Percentiles rank a stretch among this genome's conserved stretches.
Conservation (phyloP, 2,113 vertebrate species). For the Aspiorhynchus laticeps region DNA sequence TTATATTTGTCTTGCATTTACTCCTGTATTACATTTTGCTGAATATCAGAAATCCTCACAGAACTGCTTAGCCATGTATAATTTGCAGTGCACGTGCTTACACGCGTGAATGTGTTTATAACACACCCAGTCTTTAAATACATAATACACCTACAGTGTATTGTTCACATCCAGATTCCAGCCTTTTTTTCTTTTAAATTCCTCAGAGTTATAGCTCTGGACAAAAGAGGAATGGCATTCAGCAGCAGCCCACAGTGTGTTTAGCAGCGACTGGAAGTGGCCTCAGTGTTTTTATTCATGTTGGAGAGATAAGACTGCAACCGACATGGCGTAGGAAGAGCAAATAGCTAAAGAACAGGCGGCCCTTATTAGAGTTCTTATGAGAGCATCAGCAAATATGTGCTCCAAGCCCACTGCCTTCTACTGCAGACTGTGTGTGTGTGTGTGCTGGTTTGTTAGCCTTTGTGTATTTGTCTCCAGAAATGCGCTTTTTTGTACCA, state of each 20-base stretch:
- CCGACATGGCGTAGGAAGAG: constrained; percentile 71
- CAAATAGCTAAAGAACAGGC: constrained; percentile 71
- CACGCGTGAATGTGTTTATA: constrained; percentile 40
- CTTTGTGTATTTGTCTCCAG: constrained; percentile 38
- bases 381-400: constrained; percentile 76
- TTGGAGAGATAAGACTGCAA: constrained; percentile 71
- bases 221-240: constrained; percentile 57
- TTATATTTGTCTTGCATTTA: constrained; percentile 45
- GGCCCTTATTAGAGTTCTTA: constrained; percentile 66
- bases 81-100: constrained; percentile 37
- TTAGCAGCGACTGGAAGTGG: constrained; percentile 63
- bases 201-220: constrained; percentile 52
- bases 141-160: constrained; percentile 55
- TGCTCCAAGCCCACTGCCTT: constrained; percentile 78
- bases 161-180: constrained; percentile 43
- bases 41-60: constrained; percentile 42
- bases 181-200: constrained; percentile 51
- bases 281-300: constrained; percentile 75
- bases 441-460: constrained; percentile 76
- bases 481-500: constrained; percentile 19
- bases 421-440: constrained; percentile 77
- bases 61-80: constrained; percentile 52
- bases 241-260: constrained; percentile 55
- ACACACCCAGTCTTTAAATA: constrained; percentile 56
- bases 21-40: constrained; percentile 41